These are phyloP conservation scores for Astreopora myriophthalma DNA, from an alignment of 64 coral and sea anemone species.

Conservation along the genomic window DNA sequence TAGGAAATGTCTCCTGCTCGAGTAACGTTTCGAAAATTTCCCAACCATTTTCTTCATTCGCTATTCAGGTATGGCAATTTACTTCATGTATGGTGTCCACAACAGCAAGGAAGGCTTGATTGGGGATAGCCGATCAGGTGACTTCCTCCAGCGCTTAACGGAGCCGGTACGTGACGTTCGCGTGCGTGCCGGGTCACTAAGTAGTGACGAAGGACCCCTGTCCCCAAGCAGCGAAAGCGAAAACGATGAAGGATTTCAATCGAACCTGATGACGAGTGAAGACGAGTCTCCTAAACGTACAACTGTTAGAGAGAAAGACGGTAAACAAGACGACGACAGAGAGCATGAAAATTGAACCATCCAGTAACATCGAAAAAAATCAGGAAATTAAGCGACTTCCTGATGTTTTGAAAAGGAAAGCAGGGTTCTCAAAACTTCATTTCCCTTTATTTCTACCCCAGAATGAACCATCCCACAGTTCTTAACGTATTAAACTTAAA, in stretches of 20 bases:
- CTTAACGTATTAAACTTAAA: too few relatives aligned
- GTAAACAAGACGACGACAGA: neutral
- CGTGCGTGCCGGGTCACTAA: neutral
- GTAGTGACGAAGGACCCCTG: conserved; percentile 50
- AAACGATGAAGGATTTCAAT: conserved; percentile 59
- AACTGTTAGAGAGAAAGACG: neutral
- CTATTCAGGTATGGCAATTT: conserved; percentile 46
- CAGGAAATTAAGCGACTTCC: too few relatives aligned
- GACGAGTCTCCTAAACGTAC: conserved; percentile 18
- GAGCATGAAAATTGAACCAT: neutral
- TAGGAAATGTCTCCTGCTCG: neutral
- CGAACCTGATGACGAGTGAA: conserved; percentile 16
- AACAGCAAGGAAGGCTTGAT: conserved; percentile 30
- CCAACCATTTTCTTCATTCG: neutral
- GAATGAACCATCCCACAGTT: too few relatives aligned
- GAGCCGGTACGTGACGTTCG: neutral
- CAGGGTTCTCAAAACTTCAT: too few relatives aligned
- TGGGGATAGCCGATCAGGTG: neutral
- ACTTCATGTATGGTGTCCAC: conserved; percentile 66
- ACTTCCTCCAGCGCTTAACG: conserved; percentile 2
- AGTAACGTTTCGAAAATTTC: neutral
- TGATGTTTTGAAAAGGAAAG: too few relatives aligned
- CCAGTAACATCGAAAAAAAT: too few relatives aligned
- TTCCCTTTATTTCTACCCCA: too few relatives aligned
- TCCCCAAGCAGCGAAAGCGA: conserved; percentile 15